phyloP scores from a whole-genome alignment of 2,797 vertebrate genomes.

The Atherinosoma microstoma region DNA sequence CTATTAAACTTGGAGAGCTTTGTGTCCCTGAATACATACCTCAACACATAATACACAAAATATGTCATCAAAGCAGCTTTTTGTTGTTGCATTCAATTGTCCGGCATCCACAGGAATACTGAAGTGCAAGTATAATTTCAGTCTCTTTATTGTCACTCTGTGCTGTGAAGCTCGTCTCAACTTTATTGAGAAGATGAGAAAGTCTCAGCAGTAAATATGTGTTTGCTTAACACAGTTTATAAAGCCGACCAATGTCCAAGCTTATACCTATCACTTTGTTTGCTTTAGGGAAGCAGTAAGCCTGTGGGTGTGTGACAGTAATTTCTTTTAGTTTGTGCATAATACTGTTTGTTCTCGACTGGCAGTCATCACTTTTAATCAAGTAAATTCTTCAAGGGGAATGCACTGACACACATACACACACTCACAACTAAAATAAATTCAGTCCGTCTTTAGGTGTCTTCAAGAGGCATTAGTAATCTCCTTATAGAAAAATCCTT shows the following conservation, averaged over 20 bases:
- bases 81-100: slow-evolving; percentile 19
- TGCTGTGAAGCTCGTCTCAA: slow-evolving; percentile 44
- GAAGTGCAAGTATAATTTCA: slow-evolving; percentile 31
- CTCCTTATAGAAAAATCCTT: slow-evolving; percentile 6
- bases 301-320: slow-evolving; percentile 6
- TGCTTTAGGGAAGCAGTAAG: slow-evolving; percentile 26
- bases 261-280: slow-evolving; percentile 42
- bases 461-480: slow-evolving; percentile 29
- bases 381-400: slow-evolving; percentile 50
- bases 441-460: slow-evolving; percentile 16
- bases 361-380: slow-evolving; percentile 54
- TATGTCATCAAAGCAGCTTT: slow-evolving; percentile 2
- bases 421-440: background rate
- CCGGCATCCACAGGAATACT: slow-evolving; percentile 23
- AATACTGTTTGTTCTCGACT: slow-evolving; percentile 49
- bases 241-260: slow-evolving; percentile 45
- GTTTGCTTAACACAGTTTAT: slow-evolving; percentile 50
- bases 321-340: slow-evolving; percentile 32
- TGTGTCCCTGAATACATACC: background rate
- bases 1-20: background rate
- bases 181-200: slow-evolving; percentile 55
- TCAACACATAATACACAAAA: slow-evolving; percentile 8
- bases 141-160: slow-evolving; percentile 39
- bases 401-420: background rate
- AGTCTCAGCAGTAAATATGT: slow-evolving; percentile 54